These are phyloP conservation scores for Coregonus suidteri DNA, from an alignment of 2,797 vertebrate genomes.

Conservation along the genomic window DNA sequence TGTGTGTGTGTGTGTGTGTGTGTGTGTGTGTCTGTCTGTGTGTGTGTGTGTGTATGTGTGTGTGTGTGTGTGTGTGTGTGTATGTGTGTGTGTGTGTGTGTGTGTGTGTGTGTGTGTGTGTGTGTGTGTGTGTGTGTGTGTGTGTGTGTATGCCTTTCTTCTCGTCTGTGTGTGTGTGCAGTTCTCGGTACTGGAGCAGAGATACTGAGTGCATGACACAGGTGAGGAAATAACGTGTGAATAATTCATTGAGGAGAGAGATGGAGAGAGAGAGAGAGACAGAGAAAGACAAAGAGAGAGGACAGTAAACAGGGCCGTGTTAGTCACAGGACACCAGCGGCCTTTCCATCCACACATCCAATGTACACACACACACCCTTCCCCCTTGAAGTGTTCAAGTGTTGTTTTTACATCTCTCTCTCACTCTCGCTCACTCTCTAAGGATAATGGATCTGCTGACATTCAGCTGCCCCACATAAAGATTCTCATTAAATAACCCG, in stretches of 20 bases:
- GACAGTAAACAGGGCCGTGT: constrained; percentile 57
- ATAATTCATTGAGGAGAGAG: constrained; percentile 69
- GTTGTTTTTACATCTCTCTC: neutral
- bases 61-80: neutral
- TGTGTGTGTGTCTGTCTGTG: neutral
- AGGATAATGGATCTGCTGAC: constrained; percentile 69
- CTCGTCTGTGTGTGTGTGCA: neutral
- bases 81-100: no score
- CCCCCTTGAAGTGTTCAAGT: neutral
- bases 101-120: neutral
- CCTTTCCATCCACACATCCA: constrained; percentile 43
- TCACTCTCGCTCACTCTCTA: constrained; percentile 8
- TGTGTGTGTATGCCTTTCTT: constrained; percentile 1
- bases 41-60: neutral
- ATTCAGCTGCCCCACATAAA: constrained; percentile 61
- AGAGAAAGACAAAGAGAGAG: constrained; percentile 12
- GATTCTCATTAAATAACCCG: constrained; percentile 53
- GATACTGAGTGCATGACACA: constrained; percentile 29
- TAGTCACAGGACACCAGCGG: constrained; percentile 57
- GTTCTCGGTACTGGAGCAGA: neutral
- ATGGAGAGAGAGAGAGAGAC: neutral
- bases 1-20: no score
- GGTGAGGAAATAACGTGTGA: constrained; percentile 51
- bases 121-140: neutral
- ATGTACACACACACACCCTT: constrained; percentile 27